phyloP scores from a whole-genome alignment of 2,797 vertebrate species.

The Tenualosa ilisha region DNA sequence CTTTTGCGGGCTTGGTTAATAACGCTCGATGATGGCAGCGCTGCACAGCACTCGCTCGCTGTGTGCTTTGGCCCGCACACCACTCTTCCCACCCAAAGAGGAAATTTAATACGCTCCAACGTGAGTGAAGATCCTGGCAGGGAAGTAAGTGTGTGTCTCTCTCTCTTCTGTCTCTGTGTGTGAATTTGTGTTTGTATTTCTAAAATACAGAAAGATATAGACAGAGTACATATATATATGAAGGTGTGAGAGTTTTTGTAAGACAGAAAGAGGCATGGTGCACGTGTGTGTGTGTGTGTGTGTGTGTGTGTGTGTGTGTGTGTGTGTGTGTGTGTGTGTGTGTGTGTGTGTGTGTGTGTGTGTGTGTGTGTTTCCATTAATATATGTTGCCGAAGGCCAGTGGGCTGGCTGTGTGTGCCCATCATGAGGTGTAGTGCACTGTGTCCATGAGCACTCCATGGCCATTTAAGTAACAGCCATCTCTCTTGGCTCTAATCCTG shows the following conservation, averaged over 20 bases:
- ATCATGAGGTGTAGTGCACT: neutral
- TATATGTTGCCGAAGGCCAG: no score
- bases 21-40: neutral
- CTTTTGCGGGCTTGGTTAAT: slow-evolving; percentile 17
- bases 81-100: slow-evolving; percentile 48
- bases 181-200: neutral
- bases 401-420: no score
- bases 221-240: neutral
- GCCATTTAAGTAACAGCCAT: neutral
- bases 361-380: no score
- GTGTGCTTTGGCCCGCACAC: slow-evolving; percentile 57
- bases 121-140: neutral
- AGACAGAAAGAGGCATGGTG: no score
- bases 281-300: no score
- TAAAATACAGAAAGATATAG: neutral
- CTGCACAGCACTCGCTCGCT: slow-evolving; percentile 34
- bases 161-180: neutral
- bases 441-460: neutral
- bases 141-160: neutral
- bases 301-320: neutral
- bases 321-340: neutral
- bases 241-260: neutral
- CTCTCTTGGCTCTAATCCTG: neutral
- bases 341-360: neutral
- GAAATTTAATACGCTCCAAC: slow-evolving; percentile 26